A percentile compares a stretch with the other conserved stretches of the same genome.
Conservation (phyloP, 2,888 invertebrate species). For the Metallyticus violacea region DNA sequence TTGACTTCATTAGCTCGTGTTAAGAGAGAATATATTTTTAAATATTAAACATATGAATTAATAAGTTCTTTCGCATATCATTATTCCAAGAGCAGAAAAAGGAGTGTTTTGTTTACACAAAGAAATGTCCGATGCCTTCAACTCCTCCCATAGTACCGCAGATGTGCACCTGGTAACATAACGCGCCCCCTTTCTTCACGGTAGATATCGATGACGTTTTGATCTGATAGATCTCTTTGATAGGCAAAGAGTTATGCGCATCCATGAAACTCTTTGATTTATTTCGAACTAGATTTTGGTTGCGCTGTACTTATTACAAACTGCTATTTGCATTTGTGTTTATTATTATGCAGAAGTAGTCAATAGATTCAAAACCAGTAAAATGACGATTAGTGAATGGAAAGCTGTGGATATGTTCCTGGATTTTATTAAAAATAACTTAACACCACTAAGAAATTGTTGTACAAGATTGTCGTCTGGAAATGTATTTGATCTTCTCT, state of each 20-base stretch:
- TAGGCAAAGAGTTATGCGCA: no score
- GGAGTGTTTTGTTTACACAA: neutral
- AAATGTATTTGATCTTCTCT: no score
- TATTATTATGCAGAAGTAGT: neutral
- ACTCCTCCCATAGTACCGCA: neutral
- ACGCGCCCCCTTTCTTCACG: neutral
- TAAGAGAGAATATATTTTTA: neutral
- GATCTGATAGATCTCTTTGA: no score
- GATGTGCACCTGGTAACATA: neutral
- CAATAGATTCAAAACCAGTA: no score
- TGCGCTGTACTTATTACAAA: neutral
- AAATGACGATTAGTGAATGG: no score
- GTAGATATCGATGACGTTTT: neutral
- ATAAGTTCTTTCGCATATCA: neutral
- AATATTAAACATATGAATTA: neutral
- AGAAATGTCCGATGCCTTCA: neutral
- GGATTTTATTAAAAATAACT: no score
- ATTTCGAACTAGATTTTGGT: neutral
- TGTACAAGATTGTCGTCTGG: no score
- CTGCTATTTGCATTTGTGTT: neutral
- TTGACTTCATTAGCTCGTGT: neutral
- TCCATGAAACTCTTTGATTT: neutral
- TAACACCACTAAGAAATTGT: no score
- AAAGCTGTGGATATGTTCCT: no score
- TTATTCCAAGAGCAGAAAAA: neutral